Conservation (phyloP, 2,888 invertebrate species). For the Cephus pygmeus region DNA sequence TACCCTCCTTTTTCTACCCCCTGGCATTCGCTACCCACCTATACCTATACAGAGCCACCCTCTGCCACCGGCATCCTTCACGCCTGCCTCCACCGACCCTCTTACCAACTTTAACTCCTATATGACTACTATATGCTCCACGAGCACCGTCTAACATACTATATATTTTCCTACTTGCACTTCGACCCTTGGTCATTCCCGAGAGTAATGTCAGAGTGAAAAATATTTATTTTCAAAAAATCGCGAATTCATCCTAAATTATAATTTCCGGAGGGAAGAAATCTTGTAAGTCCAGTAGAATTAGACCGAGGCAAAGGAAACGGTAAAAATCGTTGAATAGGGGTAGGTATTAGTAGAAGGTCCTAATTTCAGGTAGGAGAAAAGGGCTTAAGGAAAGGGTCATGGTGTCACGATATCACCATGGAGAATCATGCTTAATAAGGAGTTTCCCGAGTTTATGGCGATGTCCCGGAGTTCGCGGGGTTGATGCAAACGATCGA, state of each 20-base stretch:
- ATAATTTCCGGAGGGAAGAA: too few relatives aligned
- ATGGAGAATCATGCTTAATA: slow-evolving; percentile 3
- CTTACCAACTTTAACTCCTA: neutral
- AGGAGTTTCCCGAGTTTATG: neutral
- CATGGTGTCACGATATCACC: neutral
- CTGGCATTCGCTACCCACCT: slow-evolving; percentile 6
- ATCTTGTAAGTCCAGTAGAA: neutral
- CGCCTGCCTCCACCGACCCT: neutral
- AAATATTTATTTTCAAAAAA: neutral
- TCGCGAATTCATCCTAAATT: too few relatives aligned
- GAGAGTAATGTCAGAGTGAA: neutral
- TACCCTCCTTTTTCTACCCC: slow-evolving; percentile 2
- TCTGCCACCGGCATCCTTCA: neutral
- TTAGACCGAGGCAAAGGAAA: neutral
- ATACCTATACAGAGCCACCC: neutral
- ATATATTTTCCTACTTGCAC: neutral
- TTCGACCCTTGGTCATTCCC: neutral
- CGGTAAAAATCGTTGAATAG: neutral
- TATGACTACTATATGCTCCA: neutral
- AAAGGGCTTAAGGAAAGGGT: neutral
- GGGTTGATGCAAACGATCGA: slow-evolving; percentile 60
- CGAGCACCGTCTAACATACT: neutral
- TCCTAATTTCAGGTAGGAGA: neutral
- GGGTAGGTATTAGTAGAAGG: neutral
- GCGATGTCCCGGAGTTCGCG: slow-evolving; percentile 10